Evolutionary conservation across 2,888 invertebrate genomes (phyloP).

Genomic region (Pollenia amentaria): DNA sequence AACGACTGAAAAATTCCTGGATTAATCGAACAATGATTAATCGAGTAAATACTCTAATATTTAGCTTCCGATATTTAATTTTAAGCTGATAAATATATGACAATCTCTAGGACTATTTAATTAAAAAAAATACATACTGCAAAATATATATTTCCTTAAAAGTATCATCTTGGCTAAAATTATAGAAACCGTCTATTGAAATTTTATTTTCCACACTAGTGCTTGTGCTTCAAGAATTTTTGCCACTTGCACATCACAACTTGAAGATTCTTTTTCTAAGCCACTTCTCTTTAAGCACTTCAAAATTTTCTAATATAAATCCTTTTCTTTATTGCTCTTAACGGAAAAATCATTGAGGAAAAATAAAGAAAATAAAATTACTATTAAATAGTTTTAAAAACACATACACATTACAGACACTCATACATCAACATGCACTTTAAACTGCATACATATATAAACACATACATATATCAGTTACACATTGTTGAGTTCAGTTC

Average conservation of each 20-base stretch:
- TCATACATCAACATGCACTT: no score
- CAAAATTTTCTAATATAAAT: constrained; percentile 46
- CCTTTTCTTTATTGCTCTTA: constrained; percentile 7
- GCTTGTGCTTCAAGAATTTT: background rate
- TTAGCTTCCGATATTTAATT: no score
- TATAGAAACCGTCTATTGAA: no score
- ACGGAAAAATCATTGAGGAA: constrained; percentile 8
- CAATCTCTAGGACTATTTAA: no score
- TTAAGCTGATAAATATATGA: no score
- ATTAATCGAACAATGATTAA: no score
- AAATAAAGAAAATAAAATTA: constrained; percentile 28
- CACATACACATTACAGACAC: background rate
- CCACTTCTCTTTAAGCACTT: constrained; percentile 19
- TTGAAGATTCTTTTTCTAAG: background rate
- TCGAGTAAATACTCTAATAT: no score
- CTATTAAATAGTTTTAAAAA: constrained; percentile 1
- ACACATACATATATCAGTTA: background rate
- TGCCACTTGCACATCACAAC: constrained; percentile 9
- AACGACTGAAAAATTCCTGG: no score
- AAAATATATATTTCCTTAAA: no score
- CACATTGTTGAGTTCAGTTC: background rate
- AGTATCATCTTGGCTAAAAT: no score
- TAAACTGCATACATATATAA: background rate
- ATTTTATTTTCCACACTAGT: background rate
- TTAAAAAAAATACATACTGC: no score